A percentile compares a stretch with the other conserved stretches of the same genome.
Conservation (phyloP, 1,140 invertebrate species). For the Hestina assimilis region DNA sequence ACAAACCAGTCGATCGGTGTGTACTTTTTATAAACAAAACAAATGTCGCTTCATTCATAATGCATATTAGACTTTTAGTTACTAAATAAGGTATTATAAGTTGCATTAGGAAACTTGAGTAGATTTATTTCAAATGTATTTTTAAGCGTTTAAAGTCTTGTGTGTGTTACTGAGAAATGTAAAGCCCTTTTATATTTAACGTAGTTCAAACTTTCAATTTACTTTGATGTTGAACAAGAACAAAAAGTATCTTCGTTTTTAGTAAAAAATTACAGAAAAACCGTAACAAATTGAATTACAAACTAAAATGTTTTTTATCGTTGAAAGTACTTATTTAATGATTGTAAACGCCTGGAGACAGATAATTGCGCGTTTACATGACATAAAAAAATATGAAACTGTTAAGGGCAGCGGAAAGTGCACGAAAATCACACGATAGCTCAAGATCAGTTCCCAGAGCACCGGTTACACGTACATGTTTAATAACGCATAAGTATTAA, state of each 20-base stretch:
- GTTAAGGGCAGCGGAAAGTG: slow-evolving; percentile 42
- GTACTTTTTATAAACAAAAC: slow-evolving; percentile 46
- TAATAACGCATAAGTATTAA: slow-evolving; percentile 39
- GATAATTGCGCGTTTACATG: slow-evolving; percentile 11
- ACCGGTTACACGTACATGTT: slow-evolving; percentile 45
- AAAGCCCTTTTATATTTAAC: neutral
- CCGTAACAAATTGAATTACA: slow-evolving; percentile 25
- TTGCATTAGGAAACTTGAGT: neutral
- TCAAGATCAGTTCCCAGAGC: slow-evolving; percentile 43
- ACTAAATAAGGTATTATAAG: neutral
- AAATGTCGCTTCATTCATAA: slow-evolving; percentile 70
- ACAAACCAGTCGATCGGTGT: slow-evolving; percentile 55
- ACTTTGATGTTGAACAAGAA: neutral
- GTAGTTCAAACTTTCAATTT: neutral
- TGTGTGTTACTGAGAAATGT: neutral
- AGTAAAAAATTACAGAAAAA: slow-evolving; percentile 12
- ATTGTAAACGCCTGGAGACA: slow-evolving; percentile 5
- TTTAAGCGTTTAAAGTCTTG: neutral
- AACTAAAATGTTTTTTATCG: slow-evolving; percentile 11
- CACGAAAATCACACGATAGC: slow-evolving; percentile 62
- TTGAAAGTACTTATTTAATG: slow-evolving; percentile 15
- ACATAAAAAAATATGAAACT: slow-evolving; percentile 33
- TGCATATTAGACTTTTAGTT: slow-evolving; percentile 50
- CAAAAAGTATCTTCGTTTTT: neutral
- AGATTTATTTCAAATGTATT: neutral